Evolutionary conservation across 2,797 vertebrate genomes (phyloP).

Genomic region (Gymnoscopelus braueri): DNA sequence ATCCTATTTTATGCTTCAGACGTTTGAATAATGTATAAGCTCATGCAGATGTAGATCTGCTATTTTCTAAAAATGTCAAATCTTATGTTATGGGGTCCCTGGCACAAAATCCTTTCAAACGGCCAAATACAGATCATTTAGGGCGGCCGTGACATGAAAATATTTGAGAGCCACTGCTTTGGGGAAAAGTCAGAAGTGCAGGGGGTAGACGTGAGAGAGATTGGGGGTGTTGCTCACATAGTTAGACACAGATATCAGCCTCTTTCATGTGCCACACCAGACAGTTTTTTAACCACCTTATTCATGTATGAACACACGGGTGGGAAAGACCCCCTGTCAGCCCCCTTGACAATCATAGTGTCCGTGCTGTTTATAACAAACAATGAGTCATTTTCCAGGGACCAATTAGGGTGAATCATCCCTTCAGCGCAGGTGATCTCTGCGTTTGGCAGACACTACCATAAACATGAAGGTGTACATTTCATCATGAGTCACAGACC

Average conservation of each 20-base stretch:
- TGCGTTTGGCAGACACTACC: conserved; percentile 36
- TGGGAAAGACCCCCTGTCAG: conserved; percentile 51
- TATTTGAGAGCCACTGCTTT: no score
- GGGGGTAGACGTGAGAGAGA: not conserved
- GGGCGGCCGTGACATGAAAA: no score
- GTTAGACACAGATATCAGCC: conserved; percentile 10
- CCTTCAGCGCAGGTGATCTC: conserved; percentile 52
- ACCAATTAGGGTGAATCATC: conserved; percentile 44
- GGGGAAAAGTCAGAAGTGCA: conserved; percentile 5
- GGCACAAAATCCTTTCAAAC: no score
- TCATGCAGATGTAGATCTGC: no score
- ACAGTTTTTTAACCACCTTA: conserved; percentile 41
- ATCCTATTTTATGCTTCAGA: no score
- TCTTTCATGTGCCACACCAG: conserved; percentile 30
- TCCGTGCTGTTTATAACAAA: conserved; percentile 60
- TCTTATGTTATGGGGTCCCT: no score
- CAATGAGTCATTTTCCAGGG: conserved; percentile 67
- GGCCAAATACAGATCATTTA: no score
- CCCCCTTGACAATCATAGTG: conserved; percentile 21
- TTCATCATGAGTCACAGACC: conserved; percentile 36
- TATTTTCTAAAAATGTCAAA: no score
- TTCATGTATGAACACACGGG: conserved; percentile 40
- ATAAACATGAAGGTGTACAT: conserved; percentile 45
- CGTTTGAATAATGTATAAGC: no score
- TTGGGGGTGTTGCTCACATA: not conserved